phyloP scores from a whole-genome alignment of 2,113 vertebrate genomes.

The Prolemur simus region DNA sequence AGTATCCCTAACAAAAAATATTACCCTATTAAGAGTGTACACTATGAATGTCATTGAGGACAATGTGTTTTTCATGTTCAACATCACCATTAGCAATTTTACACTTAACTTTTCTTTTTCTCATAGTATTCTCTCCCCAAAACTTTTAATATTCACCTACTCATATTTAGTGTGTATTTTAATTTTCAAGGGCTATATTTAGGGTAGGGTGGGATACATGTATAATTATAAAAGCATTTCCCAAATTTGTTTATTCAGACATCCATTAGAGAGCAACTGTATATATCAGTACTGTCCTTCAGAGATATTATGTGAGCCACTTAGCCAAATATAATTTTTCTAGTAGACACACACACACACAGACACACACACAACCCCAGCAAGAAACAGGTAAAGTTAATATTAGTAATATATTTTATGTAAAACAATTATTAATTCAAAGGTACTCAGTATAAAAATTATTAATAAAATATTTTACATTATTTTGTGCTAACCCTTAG shows the following conservation, averaged over 20 bases:
- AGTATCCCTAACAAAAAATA: conserved; percentile 65
- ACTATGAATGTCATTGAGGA: conserved; percentile 73
- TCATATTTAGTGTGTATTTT: background rate
- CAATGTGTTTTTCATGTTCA: conserved; percentile 67
- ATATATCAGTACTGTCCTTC: background rate
- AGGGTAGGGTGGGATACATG: too few relatives aligned
- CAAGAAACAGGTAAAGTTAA: background rate
- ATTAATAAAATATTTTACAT: background rate
- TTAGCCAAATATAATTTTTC: background rate
- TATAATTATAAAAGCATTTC: background rate
- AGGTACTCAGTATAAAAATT: background rate
- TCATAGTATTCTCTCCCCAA: background rate
- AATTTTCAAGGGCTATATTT: background rate
- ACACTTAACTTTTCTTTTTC: conserved; percentile 35
- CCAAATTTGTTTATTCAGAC: background rate
- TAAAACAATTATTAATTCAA: background rate
- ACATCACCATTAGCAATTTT: conserved; percentile 22
- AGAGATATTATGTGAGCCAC: background rate
- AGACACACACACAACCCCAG: background rate
- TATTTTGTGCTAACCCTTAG: background rate
- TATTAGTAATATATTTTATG: background rate
- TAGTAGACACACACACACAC: background rate
- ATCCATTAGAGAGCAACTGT: background rate
- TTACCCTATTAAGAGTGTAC: conserved; percentile 48
- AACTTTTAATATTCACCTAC: background rate